Evolutionary conservation across 1,140 invertebrate genomes (phyloP), one percentile per base, ranked within the genome.

Genomic region (Scaptomyza pallida): DNA sequence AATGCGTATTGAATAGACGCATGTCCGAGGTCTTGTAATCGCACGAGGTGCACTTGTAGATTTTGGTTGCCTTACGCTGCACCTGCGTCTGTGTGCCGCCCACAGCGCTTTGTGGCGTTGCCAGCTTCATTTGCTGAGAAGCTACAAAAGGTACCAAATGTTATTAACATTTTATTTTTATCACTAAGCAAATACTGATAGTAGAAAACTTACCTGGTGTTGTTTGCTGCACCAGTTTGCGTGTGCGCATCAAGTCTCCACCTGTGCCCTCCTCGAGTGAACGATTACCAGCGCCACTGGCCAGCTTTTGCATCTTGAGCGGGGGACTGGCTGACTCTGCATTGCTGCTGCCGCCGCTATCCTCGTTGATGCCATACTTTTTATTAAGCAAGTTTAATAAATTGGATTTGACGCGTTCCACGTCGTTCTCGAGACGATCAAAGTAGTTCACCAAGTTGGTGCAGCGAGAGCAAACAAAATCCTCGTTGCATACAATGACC

Each of bases 1-100:
- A 91, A 55, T 91, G 91, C 5, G 89, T 89, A 33, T 91, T 91
- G 44, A 91, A 91, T 8, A 90, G 55, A 43, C 89, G 80, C 82
- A 91, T 90, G 67, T 91, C 91, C 1, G 89, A 90, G 45, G 91
- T 91, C 65, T 91, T 91, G 51, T 91, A 91, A 21, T 91, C 91
- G 72, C 91, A 91, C 12, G 90, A 90, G 5, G 91, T 83, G 69
- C 91, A 91, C 74, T 91, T 91, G 51, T 91, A 91, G 4, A 91
- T 91, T 56, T 90, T 91, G 23, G 89, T 90, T 30, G 89, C 86
- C 65, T 86, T 90, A 5, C 85, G 74, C 33, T 91, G 89, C 1
- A 82, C 81, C 8, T 75, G 52, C 1, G 77, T 89, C 75, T 91
- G 86, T 21, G 83, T 89, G 35, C 82, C 82, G 5, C 67, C 41